Evolutionary conservation across 2,888 invertebrate genomes (phyloP), one percentile per base, ranked within the genome.

Genomic region (Scaptomyza reducta): DNA sequence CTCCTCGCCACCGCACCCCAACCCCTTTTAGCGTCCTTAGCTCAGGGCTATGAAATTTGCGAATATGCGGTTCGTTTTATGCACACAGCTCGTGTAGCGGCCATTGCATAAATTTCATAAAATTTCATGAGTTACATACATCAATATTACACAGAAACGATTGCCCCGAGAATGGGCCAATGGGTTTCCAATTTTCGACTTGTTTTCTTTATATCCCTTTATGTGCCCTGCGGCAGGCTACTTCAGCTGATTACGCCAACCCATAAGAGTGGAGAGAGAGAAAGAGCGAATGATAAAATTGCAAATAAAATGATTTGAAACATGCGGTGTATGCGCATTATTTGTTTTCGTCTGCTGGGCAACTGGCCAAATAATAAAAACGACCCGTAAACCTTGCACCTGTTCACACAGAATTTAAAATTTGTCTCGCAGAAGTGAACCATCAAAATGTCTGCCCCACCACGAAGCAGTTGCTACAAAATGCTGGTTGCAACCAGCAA

Each of bases 61-160:
- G 64, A 74, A 87, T 65, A 59, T 77, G 75, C 67, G 66, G 77
- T 74, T 65, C 74, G 64, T 79, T 80, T 82, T 76, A 79, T 71
- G 74, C 58, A 53, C 64, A 59, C 53, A 73, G 53, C 51, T 77
- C 51, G 63, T 67, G 62, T 64, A 65, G 60, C 69, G 61, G 51
- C 61, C 54, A 74, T 50, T 66, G 74, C 82, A 87, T 82, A 87
- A 87, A 85, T 84, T 87, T 73, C 50, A 63, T 69, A 47, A 81
- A 69, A 86, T 84, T 77, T 70, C 78, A 67, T 68, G 42, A 85
- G 85, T 85, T 69, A 67, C 82, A 87, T 81, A 59, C 74, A 78
- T 85, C 82, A 87, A 82, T 82, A 74, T 69, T 45, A 61, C 53
- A 51, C 56, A 35, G 6, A 38, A 40, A 35, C 46, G 38, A 50